These are phyloP conservation scores for Chrysodeixis includens DNA, from an alignment of 2,888 invertebrate species.

Conservation along the genomic window DNA sequence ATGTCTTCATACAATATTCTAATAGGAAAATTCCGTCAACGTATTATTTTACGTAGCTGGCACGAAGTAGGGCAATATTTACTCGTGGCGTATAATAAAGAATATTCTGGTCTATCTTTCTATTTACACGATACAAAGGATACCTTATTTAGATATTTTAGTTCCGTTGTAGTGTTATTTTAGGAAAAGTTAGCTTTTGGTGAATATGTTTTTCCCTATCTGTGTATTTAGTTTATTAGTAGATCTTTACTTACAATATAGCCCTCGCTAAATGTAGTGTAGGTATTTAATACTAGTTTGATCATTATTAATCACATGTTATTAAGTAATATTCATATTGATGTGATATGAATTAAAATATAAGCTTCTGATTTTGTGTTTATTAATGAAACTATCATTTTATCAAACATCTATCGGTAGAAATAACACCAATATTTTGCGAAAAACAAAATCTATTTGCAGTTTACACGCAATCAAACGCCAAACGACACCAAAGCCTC, in stretches of 20 bases:
- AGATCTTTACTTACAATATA: too few species aligned
- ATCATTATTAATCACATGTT: too few species aligned
- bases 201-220: too few species aligned
- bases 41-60: not conserved
- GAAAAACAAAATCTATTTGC: not conserved
- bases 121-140: not conserved
- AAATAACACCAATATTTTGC: not conserved
- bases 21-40: constrained; percentile 7
- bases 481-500: constrained; percentile 19
- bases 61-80: constrained; percentile 4
- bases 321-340: too few species aligned
- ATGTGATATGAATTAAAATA: too few species aligned
- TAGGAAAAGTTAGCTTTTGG: not conserved
- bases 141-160: not conserved
- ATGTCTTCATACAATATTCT: constrained; percentile 2
- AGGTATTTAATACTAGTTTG: too few species aligned
- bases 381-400: too few species aligned
- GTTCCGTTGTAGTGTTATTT: not conserved
- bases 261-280: too few species aligned
- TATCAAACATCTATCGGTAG: not conserved
- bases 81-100: not conserved
- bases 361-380: too few species aligned
- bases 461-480: constrained; percentile 21
- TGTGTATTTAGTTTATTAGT: too few species aligned
- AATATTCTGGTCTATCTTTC: not conserved